phyloP scores from a whole-genome alignment of 2,797 vertebrate species.

The Phrynocephalus vlangalii region DNA sequence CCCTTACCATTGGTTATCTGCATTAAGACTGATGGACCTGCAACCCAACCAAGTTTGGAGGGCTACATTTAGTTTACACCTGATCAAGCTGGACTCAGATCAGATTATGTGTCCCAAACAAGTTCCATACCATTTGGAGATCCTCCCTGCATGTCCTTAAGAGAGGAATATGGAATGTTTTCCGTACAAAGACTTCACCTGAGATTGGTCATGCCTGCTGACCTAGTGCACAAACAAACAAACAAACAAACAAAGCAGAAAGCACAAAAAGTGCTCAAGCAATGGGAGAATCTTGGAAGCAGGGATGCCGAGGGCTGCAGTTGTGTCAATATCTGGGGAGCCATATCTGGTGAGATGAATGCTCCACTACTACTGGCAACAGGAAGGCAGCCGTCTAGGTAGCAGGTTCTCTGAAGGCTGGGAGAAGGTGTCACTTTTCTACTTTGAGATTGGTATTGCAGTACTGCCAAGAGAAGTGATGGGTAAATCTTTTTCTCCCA shows the following conservation, averaged over 20 bases:
- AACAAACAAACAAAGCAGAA: background rate
- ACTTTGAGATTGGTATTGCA: background rate
- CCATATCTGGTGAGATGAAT: background rate
- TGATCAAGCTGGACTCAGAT: background rate
- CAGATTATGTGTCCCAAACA: background rate
- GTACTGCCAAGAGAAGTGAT: background rate
- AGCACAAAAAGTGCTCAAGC: background rate
- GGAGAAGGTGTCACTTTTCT: background rate
- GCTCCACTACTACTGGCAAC: background rate
- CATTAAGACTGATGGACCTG: too few relatives aligned
- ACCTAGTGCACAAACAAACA: background rate
- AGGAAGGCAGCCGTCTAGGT: background rate
- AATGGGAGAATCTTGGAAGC: background rate
- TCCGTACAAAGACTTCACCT: background rate
- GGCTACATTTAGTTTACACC: background rate
- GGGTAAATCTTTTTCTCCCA: too few relatives aligned
- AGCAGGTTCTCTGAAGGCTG: background rate
- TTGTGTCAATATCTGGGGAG: background rate
- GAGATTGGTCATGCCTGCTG: background rate
- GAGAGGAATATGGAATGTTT: background rate
- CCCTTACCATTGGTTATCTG: too few relatives aligned
- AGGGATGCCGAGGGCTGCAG: background rate
- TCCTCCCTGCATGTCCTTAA: background rate
- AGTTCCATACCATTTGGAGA: too few relatives aligned
- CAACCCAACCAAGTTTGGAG: too few relatives aligned